Evolutionary conservation across 2,113 vertebrate genomes (phyloP), one percentile per base, ranked within the genome.

Genomic region (Trinectes maculatus): DNA sequence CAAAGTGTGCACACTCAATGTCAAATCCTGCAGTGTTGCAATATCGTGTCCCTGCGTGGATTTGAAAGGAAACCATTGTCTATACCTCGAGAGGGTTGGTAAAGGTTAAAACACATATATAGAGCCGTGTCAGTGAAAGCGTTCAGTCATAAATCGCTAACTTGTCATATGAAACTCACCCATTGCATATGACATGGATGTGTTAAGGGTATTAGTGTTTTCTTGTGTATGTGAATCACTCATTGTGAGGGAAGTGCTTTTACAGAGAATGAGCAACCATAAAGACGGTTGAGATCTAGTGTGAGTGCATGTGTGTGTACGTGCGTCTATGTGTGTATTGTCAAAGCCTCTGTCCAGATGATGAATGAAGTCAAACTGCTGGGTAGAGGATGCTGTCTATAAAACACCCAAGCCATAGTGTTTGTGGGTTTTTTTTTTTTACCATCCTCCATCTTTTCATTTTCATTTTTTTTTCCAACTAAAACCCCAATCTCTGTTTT

Each of bases 311-410:
- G 61, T 73, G 78, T 65, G 52, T 56, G 2, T 71, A 51, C 67
- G 62, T 65, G 54, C 44, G 31, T 62, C 22, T 65, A 28, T 71
- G 59, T 36, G 43, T 57, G 28, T 74, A 71, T 56, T 71, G 57
- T 68, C 62, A 39, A 21, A 53, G 70, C 48, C 47, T 71, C 57
- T 75, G 85, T 79, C 82, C 56, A 33, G 57, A 33, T 87, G 86
- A 89, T 85, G 53, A 80, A 89, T 87, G n/a, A 70, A 60, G 57
- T 56, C 49, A 39, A 6, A 6, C 56, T 28, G 22, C 67, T 74
- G 67, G 83, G 77, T 63, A 48, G 37, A 79, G 43, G 48, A 74
- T 64, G 85, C 65, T 65, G 79, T 84, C 85, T 43, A 80, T 87
- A 82, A 87, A 87, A 74, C 76, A 83, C 44, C 39, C 19, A 22